Base-by-base conservation (phyloP, 2,113 vertebrate genomes). In the Plestiodon gilberti region DNA sequence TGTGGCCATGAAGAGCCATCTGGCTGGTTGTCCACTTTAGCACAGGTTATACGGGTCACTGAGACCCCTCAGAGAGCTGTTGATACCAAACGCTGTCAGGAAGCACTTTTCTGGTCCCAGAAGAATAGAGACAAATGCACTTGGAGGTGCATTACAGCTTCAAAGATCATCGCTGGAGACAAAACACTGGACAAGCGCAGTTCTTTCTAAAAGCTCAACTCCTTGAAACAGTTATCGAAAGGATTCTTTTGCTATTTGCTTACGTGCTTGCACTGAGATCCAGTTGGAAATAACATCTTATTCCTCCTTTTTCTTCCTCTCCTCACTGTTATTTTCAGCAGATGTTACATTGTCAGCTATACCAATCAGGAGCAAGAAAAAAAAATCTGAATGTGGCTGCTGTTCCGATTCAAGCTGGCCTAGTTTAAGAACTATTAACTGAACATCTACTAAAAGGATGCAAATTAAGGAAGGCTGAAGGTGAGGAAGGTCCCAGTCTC, bases 11-110 rank as follows among this genome's bases (percentile, higher is more conserved):
- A 81, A 89, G 93, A 92, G 92, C 94, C 96, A 96, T 96, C 96
- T 96, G 96, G 95, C 90, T 92, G 93, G 88, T 87, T 90, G 94
- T 95, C 96, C 96, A 97, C 96, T 97, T 96, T 95, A 94, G 88
- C 96, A 95, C 94, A 95, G 95, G 96, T 93, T 96, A 91, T 95
- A 94, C 77, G 96, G 97, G 95, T 97, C 97, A 97, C 38, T 89
- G 96, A 95, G 88, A 95, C 90, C 92, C 96, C 93, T 95, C 91
- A 69, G 85, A 95, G 94, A 90, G 92, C 93, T 92, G 91, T 84
- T 94, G 94, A 96, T 95, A 94, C 90, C 59, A 33, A 83, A 93
- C 84, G 93, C 90, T 23, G 65, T 90, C 94, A 96, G 95, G 96
- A 96, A 96, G 87, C 93, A 96, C 95, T 96, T 96, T 89, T 93